Conservation (phyloP, 2,888 invertebrate genomes). For the Orthonevra nobilis region DNA sequence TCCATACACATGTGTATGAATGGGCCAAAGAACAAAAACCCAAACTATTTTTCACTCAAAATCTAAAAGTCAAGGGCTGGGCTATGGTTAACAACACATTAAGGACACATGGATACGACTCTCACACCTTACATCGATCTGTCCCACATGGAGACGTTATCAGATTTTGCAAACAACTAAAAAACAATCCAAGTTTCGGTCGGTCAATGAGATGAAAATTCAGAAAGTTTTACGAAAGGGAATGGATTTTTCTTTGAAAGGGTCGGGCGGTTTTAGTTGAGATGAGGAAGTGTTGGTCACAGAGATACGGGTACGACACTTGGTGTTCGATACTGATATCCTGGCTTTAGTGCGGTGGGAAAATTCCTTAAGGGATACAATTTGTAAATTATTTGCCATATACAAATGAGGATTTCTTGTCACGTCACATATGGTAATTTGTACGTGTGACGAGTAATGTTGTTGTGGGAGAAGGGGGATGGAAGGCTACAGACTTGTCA, state of each 20-base stretch:
- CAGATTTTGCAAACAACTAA: conserved; percentile 53
- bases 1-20: conserved; percentile 8
- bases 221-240: conserved; percentile 45
- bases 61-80: conserved; percentile 56
- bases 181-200: conserved; percentile 68
- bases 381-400: conserved; percentile 60
- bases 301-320: conserved; percentile 67
- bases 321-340: conserved; percentile 56
- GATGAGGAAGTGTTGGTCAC: conserved; percentile 40
- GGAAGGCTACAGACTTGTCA: too few species aligned
- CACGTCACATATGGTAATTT: conserved; percentile 74
- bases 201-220: conserved; percentile 59
- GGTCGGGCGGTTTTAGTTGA: conserved; percentile 4
- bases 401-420: conserved; percentile 73
- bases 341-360: conserved; percentile 4
- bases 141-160: conserved; percentile 66
- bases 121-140: conserved; percentile 21
- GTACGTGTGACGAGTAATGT: conserved; percentile 45
- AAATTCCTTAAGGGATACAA: conserved; percentile 64
- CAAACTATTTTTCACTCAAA: too few species aligned
- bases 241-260: conserved; percentile 10
- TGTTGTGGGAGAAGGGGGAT: too few species aligned
- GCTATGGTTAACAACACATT: conserved; percentile 65
- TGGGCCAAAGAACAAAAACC: conserved; percentile 12
- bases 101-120: conserved; percentile 45